phyloP scores from a whole-genome alignment of 2,888 invertebrate species.

The Archips xylosteana region DNA sequence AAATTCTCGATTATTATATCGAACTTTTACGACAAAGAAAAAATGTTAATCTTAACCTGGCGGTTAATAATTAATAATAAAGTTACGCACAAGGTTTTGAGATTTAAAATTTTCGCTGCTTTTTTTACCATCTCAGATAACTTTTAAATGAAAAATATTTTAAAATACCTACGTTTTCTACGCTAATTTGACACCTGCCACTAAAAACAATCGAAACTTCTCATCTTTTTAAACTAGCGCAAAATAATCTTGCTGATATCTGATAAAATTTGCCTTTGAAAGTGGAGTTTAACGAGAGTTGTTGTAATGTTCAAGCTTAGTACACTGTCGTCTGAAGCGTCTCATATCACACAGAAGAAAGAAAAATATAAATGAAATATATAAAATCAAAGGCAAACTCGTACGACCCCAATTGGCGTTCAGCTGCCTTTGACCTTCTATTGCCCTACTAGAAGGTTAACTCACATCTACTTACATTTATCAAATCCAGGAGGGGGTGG shows the following conservation, averaged over 20 bases:
- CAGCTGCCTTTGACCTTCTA: neutral
- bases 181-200: neutral
- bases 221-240: too few species aligned
- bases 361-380: neutral
- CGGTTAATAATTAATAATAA: too few species aligned
- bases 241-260: neutral
- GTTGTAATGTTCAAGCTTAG: neutral
- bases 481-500: conserved; percentile 8
- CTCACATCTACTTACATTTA: neutral
- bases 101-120: too few species aligned
- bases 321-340: neutral
- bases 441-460: neutral
- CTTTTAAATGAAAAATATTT: neutral
- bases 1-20: too few species aligned
- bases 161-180: too few species aligned
- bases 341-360: neutral
- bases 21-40: too few species aligned
- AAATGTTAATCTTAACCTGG: too few species aligned
- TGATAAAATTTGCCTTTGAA: neutral
- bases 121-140: neutral
- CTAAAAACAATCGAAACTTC: neutral
- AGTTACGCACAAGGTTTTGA: too few species aligned
- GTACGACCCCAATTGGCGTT: neutral
- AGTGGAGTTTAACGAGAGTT: neutral
- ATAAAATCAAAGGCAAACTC: neutral